Evolutionary conservation across 2,113 vertebrate genomes (phyloP).

Genomic region (Corythoichthys haematopterus): DNA sequence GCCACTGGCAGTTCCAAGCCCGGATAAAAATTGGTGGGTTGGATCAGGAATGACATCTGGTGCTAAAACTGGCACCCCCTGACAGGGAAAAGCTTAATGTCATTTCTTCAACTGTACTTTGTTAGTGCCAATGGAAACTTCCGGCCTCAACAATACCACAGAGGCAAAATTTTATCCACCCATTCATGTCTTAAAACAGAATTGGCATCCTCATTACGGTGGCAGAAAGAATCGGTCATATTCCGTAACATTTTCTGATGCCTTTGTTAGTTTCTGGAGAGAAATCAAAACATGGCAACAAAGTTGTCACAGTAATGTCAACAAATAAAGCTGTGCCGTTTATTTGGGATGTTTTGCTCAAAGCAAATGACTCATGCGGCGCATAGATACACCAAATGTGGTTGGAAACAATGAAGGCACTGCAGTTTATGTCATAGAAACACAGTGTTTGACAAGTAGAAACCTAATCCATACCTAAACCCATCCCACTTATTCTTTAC

Average conservation of each 20-base stretch:
- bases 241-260: background rate
- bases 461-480: too few species aligned
- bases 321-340: background rate
- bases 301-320: constrained; percentile 1
- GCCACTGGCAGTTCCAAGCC: too few species aligned
- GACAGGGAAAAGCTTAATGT: too few species aligned
- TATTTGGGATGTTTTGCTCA: background rate
- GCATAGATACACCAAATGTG: background rate
- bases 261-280: background rate
- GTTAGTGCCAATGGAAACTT: background rate
- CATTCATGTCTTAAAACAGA: background rate
- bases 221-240: background rate
- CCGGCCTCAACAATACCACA: background rate
- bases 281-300: background rate
- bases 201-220: background rate
- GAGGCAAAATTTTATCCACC: background rate
- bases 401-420: background rate
- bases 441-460: background rate
- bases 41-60: too few species aligned
- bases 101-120: too few species aligned
- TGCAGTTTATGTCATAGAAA: background rate
- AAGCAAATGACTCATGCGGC: background rate
- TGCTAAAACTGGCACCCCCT: too few species aligned
- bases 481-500: background rate
- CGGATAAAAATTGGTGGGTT: too few species aligned